phyloP scores from a whole-genome alignment of 2,797 vertebrate species.

The Lagocephalus sceleratus region DNA sequence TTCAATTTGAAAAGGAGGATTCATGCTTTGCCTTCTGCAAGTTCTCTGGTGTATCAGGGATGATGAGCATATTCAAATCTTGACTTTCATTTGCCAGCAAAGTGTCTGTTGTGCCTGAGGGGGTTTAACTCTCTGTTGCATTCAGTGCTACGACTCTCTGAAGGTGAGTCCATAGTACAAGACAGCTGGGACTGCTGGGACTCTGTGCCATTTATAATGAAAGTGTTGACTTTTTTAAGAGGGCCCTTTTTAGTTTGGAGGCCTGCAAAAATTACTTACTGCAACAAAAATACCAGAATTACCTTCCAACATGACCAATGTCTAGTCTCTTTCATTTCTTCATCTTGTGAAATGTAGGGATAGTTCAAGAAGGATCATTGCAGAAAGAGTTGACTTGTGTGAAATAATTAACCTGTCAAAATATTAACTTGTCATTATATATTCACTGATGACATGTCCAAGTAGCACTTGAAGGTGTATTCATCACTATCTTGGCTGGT shows the following conservation, averaged over 20 bases:
- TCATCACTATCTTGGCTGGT: too few relatives aligned
- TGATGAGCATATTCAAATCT: slow-evolving; percentile 78
- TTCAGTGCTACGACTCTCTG: slow-evolving; percentile 51
- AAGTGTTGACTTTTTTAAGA: slow-evolving; percentile 67
- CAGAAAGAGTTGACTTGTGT: too few relatives aligned
- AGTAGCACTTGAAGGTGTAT: too few relatives aligned
- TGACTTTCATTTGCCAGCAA: slow-evolving; percentile 74
- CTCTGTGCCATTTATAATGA: slow-evolving; percentile 38
- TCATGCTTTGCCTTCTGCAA: slow-evolving; percentile 49
- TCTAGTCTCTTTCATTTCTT: slow-evolving; percentile 27
- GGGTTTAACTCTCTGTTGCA: slow-evolving; percentile 59
- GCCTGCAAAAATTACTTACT: slow-evolving; percentile 61
- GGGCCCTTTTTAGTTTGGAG: slow-evolving; percentile 52
- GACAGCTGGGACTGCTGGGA: slow-evolving; percentile 27
- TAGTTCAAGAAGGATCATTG: slow-evolving; percentile 29
- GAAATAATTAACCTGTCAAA: too few relatives aligned
- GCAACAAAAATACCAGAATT: slow-evolving; percentile 68
- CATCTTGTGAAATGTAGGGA: slow-evolving; percentile 29
- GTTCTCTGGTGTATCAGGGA: slow-evolving; percentile 56
- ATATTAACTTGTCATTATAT: too few relatives aligned
- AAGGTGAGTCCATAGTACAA: slow-evolving; percentile 52
- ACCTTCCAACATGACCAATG: slow-evolving; percentile 49
- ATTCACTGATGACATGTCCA: too few relatives aligned
- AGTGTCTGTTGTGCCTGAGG: slow-evolving; percentile 76
- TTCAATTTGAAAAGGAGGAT: slow-evolving; percentile 49